Base-by-base conservation (phyloP, 1,140 invertebrate genomes). In the Proales similis region DNA sequence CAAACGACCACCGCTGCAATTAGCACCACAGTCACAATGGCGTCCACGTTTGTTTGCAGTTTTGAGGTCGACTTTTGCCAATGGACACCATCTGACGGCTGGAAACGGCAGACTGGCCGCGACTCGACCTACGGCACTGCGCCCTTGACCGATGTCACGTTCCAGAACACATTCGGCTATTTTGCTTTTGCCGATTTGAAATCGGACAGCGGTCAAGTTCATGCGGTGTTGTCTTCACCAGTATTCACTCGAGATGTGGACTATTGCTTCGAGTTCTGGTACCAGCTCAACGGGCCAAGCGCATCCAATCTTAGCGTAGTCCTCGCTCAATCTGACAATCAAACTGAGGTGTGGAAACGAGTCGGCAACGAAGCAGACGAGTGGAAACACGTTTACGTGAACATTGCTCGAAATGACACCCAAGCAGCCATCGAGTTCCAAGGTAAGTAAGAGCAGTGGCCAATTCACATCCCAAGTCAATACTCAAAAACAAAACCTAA, bases 201-300 rank as follows among this genome's bases (percentile, higher is more conserved):
- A 17, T 32, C 36, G 4, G 27, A 45, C 36, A 22, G 57, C 36
- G 14, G 22, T 27, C 27, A 33, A 46, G n/a, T 20, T 38, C 33
- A 32, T 4, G 51, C 51, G 9, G 29, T 57, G 20, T 42, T 57
- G 27, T 29, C 9, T 19, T 57, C 51, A 12, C 51, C 51, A 17
- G 19, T 27, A 24, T n/a, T 57, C 7, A 42, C 29, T 11, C 14
- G 39, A 7, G 5, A 2, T n/a, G 29, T 33, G 48, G 57, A 62
- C 2, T 24, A 29, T 26, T 62, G 57, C 36, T 24, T 62, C 5
- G 57, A 62, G 27, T 62, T 62, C 29, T 62, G 57, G 57, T 62
- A 46, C 19, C 57, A 62, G 26, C n/a, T 62, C 2, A 32, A 30
- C 7, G 43, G 39, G 14, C 39, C 57, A 1, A 26, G 36, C 11